phyloP scores from a whole-genome alignment of 2,888 invertebrate genomes.

The Reticulitermes lucifugus region DNA sequence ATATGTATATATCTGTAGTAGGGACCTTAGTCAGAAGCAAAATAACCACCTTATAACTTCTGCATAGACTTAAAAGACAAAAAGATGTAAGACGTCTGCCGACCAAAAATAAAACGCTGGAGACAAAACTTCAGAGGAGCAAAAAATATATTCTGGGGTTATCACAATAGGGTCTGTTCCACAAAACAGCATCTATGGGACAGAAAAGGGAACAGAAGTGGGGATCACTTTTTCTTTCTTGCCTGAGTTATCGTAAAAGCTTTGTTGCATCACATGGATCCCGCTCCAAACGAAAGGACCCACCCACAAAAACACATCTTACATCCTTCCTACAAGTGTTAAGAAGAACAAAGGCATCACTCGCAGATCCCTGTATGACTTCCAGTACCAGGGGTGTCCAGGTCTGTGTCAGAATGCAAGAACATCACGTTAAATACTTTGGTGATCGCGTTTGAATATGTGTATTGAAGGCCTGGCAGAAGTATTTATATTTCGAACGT shows the following conservation, averaged over 20 bases:
- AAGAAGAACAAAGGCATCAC: slow-evolving; percentile 25
- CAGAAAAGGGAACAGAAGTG: background rate
- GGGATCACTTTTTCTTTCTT: slow-evolving; percentile 26
- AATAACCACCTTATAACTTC: no score
- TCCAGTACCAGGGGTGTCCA: slow-evolving; percentile 25
- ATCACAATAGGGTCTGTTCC: slow-evolving; percentile 12
- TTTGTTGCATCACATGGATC: slow-evolving; percentile 22
- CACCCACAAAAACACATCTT: slow-evolving; percentile 38
- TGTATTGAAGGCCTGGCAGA: no score
- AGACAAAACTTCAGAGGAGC: background rate
- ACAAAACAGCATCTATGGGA: background rate
- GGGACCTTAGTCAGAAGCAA: no score
- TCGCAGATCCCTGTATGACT: slow-evolving; percentile 12
- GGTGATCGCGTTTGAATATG: no score
- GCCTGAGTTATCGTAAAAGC: background rate
- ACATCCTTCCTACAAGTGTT: slow-evolving; percentile 32
- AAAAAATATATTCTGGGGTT: background rate
- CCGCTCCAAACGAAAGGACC: slow-evolving; percentile 22
- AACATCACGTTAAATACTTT: background rate
- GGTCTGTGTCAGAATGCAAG: background rate
- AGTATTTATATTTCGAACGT: no score
- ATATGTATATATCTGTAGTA: no score
- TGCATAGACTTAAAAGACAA: no score
- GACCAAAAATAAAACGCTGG: background rate
- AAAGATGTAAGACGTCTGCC: no score